Conservation (phyloP, 37 sponge, comb jelly and placozoan species). For the Ianthella basta region DNA sequence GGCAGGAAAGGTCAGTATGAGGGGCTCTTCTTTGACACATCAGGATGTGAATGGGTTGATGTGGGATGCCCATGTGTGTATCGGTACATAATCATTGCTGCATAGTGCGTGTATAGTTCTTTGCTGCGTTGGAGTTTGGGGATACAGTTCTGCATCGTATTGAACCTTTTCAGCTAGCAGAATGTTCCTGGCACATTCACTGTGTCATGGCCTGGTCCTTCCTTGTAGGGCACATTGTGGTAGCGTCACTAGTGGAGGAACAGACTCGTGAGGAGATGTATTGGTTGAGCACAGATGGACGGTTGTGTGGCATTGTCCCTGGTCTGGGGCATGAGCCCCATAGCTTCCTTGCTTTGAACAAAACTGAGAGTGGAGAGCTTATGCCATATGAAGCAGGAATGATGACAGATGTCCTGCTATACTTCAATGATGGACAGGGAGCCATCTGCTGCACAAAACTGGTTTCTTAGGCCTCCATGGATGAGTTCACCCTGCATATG, state of each 20-base stretch:
- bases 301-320: slow-evolving; percentile 51
- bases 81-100: too few relatives aligned
- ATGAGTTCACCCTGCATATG: too few relatives aligned
- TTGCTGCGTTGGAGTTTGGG: too few relatives aligned
- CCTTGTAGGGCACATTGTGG: slow-evolving; percentile 47
- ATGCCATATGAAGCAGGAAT: neutral
- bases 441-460: slow-evolving; percentile 49
- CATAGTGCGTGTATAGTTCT: too few relatives aligned
- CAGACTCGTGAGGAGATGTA: slow-evolving; percentile 52
- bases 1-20: slow-evolving; percentile 27
- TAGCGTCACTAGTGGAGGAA: slow-evolving; percentile 35
- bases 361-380: neutral
- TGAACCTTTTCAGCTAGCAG: too few relatives aligned
- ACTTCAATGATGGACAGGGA: slow-evolving; percentile 62
- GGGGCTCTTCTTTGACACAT: neutral
- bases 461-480: neutral
- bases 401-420: slow-evolving; percentile 34
- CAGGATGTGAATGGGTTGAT: neutral
- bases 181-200: too few relatives aligned
- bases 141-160: too few relatives aligned
- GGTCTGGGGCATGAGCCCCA: slow-evolving; percentile 39
- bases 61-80: too few relatives aligned
- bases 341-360: slow-evolving; percentile 22
- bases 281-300: slow-evolving; percentile 46
- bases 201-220: neutral